Percentiles rank a stretch among this genome's conserved stretches.
Conservation (phyloP, 1,140 invertebrate species). For the Hydropsyche tenuis region DNA sequence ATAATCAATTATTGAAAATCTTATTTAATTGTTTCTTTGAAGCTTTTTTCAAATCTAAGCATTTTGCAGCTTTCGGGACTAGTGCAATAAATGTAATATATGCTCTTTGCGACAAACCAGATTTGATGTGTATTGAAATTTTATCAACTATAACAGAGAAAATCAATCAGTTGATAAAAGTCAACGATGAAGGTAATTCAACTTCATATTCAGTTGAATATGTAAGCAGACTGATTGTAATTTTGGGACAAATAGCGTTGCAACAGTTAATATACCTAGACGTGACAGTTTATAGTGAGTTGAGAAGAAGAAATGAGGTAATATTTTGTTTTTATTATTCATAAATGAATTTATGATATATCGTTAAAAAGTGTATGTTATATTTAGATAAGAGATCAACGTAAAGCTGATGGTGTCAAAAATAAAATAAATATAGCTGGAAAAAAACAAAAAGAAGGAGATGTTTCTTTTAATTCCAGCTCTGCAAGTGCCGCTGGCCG, state of each 20-base stretch:
- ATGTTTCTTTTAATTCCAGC: conserved; percentile 41
- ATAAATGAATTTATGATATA: background rate
- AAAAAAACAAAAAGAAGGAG: conserved; percentile 35
- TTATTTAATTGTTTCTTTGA: conserved; percentile 56
- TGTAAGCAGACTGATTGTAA: conserved; percentile 71
- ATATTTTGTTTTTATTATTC: conserved; percentile 9
- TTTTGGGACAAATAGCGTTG: conserved; percentile 76
- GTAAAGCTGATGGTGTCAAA: conserved; percentile 42
- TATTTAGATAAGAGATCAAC: conserved; percentile 46
- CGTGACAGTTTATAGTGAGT: conserved; percentile 71
- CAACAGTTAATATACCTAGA: conserved; percentile 82
- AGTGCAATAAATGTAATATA: conserved; percentile 57
- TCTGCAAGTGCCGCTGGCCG: conserved; percentile 46
- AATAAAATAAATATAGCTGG: conserved; percentile 29
- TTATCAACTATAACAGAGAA: conserved; percentile 57
- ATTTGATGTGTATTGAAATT: conserved; percentile 55
- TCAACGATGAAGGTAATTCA: conserved; percentile 52
- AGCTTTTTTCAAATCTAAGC: conserved; percentile 55
- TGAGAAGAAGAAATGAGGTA: conserved; percentile 61
- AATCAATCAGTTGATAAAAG: conserved; percentile 51
- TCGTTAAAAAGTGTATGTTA: background rate
- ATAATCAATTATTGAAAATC: conserved; percentile 55
- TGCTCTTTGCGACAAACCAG: conserved; percentile 59
- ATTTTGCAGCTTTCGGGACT: conserved; percentile 56
- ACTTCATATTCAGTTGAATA: conserved; percentile 57